Conservation (phyloP, 1,140 invertebrate genomes). For the Euborellia annulipes region DNA sequence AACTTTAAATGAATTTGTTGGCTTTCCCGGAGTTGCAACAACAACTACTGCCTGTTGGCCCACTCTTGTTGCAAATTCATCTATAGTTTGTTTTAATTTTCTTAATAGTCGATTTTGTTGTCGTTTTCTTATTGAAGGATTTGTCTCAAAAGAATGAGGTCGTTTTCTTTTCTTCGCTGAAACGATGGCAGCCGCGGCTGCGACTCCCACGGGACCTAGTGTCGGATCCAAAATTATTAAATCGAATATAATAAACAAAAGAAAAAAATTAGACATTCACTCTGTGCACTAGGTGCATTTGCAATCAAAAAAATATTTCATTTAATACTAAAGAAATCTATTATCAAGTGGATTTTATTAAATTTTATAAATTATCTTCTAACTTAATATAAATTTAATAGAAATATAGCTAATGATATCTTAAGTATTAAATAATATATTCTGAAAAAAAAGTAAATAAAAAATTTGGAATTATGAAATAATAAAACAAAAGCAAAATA, state of each 20-base stretch:
- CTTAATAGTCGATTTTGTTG: conserved; percentile 87
- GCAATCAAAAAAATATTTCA: too few relatives aligned
- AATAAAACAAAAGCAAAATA: too few relatives aligned
- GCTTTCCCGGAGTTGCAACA: conserved; percentile 92
- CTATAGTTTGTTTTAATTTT: conserved; percentile 87
- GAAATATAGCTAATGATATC: too few relatives aligned
- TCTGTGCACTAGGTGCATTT: too few relatives aligned
- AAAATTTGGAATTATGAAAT: too few relatives aligned
- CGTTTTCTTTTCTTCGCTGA: conserved; percentile 90
- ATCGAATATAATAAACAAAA: too few relatives aligned
- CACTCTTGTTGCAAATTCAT: conserved; percentile 91
- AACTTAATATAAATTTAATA: too few relatives aligned
- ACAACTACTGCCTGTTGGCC: conserved; percentile 95
- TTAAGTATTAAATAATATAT: too few relatives aligned
- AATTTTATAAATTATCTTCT: conserved; percentile 9
- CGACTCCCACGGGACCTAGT: conserved; percentile 83
- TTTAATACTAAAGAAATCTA: too few relatives aligned
- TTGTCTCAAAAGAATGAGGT: conserved; percentile 94
- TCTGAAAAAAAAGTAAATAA: too few relatives aligned
- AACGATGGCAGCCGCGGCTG: conserved; percentile 89
- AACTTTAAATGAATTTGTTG: conserved; percentile 87
- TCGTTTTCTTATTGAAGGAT: conserved; percentile 88
- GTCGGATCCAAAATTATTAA: too few relatives aligned
- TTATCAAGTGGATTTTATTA: conserved; percentile 3
- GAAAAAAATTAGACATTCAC: too few relatives aligned